Percentiles rank a stretch among this genome's conserved stretches.
Conservation (phyloP, 2,113 vertebrate species). For the Axis porcinus region DNA sequence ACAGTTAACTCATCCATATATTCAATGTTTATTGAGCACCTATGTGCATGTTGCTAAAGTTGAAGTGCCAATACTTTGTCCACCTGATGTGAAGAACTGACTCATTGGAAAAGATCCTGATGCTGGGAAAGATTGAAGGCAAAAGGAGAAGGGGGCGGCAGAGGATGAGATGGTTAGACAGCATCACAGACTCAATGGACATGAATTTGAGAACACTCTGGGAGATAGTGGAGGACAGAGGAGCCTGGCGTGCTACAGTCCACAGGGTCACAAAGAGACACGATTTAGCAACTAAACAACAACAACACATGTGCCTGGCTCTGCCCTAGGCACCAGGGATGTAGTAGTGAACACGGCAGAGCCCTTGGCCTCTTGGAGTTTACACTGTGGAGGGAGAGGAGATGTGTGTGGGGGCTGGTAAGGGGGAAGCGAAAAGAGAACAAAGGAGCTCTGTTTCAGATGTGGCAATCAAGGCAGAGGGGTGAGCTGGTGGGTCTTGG, state of each 20-base stretch:
- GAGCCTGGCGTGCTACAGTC: background rate
- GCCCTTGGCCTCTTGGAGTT: background rate
- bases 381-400: background rate
- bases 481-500: background rate
- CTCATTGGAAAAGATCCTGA: background rate
- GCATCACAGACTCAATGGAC: background rate
- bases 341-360: background rate
- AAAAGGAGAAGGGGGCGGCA: background rate
- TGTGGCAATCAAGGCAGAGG: too few relatives aligned
- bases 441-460: background rate
- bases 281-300: background rate
- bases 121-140: background rate
- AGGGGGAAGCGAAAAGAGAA: background rate
- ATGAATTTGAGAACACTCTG: background rate
- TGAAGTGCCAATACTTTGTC: background rate
- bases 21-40: background rate
- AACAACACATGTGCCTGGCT: background rate
- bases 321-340: background rate
- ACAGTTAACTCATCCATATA: background rate
- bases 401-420: rapidly evolving
- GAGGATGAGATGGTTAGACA: background rate
- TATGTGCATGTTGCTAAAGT: background rate
- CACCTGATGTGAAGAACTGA: background rate
- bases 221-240: background rate
- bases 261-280: background rate